These are phyloP conservation scores for Coregonus suidteri DNA, from an alignment of 2,797 vertebrate species.

Conservation along the genomic window DNA sequence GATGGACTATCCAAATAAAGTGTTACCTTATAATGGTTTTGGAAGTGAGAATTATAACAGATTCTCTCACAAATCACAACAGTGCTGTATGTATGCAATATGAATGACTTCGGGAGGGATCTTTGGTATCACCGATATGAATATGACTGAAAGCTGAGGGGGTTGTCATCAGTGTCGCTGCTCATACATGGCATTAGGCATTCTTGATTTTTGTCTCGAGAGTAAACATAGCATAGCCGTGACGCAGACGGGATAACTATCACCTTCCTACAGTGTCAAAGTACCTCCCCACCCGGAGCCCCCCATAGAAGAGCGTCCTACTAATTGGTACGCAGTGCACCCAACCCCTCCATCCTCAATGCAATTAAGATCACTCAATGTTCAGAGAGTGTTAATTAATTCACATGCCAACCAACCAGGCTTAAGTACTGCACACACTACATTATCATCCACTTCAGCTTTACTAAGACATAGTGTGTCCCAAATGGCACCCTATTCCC, in stretches of 20 bases:
- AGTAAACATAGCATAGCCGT: neutral
- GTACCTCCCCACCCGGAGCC: neutral
- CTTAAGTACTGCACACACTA: neutral
- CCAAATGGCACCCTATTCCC: neutral
- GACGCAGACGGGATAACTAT: neutral
- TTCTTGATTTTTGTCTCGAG: neutral
- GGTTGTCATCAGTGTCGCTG: neutral
- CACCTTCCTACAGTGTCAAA: neutral
- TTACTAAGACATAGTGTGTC: neutral
- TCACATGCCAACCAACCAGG: conserved; percentile 1
- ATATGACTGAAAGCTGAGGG: too few relatives aligned
- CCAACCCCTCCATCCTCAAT: neutral
- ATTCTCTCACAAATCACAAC: too few relatives aligned
- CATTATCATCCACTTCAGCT: neutral
- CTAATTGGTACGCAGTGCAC: neutral
- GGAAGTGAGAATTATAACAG: too few relatives aligned
- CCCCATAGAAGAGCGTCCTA: neutral
- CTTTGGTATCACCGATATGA: too few relatives aligned
- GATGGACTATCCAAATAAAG: too few relatives aligned
- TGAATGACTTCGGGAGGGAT: too few relatives aligned
- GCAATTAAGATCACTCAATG: conserved; percentile 2
- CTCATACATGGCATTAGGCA: neutral
- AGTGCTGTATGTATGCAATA: too few relatives aligned
- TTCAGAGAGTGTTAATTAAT: neutral
- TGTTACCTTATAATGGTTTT: too few relatives aligned